Base-by-base conservation (phyloP, 2,888 invertebrate genomes). In the Adineta ricciae region DNA sequence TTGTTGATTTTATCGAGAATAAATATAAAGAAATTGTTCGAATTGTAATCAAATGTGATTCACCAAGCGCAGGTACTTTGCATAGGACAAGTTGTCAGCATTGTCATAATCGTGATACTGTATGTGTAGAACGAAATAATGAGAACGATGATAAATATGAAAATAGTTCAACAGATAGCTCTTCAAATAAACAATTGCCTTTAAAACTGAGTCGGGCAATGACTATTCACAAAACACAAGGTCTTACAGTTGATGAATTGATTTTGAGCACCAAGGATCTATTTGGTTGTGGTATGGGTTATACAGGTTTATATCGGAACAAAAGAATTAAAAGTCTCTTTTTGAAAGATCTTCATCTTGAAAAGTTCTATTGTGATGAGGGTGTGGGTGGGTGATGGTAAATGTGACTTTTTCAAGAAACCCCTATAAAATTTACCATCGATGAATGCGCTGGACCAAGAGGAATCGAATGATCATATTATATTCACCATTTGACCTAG, bases 181-280 rank as follows among this genome's bases (percentile, higher is more conserved):
- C 7, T n/a, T n/a, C n/a, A n/a, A n/a, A n/a, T 9, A 92, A 91
- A 88, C 96, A 96, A 90, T 91, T 97, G 9, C 97, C 97, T 0
- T 91, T 97, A 0, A 95, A 95, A 89, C 91, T 97, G 32, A 97
- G 97, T n/a, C 97, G 97, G 97, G 97, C 97, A 0, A 96, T 97
- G 91, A 97, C 97, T 3, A 97, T 97, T 88, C 97, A 97, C 90
- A 97, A 97, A 91, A 96, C 96, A 86, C 93, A 97, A 92, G 97
- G 97, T 2, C 92, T 97, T 88, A 96, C 97, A 0, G 91, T 97
- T 87, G 96, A 97, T 89, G 96, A 96, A 91, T 96, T 96, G 0
- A 96, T 97, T 91, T 95, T 97, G 94, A 95, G 95, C 11, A 91
- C 97, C 84, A 93, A 94, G 0, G 93, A 94, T 88, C 96, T 96